Percentiles rank a stretch among this genome's conserved stretches.
These are phyloP conservation scores for Podarcis lilfordi DNA, from an alignment of 2,797 vertebrate species.

Conservation along the genomic window DNA sequence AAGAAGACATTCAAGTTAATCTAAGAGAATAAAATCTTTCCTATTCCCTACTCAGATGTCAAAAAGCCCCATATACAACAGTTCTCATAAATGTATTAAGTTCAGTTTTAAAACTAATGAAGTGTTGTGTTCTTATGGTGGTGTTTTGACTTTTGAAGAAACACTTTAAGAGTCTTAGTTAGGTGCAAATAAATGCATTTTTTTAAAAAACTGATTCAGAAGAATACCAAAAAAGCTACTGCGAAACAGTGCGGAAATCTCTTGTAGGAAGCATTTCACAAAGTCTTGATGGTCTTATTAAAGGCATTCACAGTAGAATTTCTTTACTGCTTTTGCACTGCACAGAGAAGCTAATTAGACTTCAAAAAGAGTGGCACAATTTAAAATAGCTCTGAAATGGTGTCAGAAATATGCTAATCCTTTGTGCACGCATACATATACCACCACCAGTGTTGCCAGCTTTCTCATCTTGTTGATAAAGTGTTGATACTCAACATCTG, in stretches of 20 bases:
- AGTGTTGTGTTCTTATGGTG: background rate
- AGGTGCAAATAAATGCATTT: background rate
- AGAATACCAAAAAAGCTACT: background rate
- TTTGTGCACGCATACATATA: background rate
- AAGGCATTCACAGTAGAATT: background rate
- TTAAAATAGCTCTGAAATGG: background rate
- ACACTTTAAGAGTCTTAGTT: constrained; percentile 2
- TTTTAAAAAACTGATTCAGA: background rate
- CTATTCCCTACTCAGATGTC: background rate
- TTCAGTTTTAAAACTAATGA: constrained; percentile 15
- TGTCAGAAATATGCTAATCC: background rate
- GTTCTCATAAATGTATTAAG: background rate
- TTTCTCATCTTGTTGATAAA: background rate
- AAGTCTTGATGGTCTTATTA: background rate
- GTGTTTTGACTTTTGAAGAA: constrained; percentile 29
- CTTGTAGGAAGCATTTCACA: background rate
- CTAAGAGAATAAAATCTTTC: background rate
- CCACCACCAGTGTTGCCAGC: background rate
- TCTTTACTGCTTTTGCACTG: background rate
- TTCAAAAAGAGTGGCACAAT: background rate
- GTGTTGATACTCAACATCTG: constrained; percentile 1
- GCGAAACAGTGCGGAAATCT: background rate
- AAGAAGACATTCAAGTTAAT: background rate
- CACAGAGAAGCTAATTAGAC: background rate
- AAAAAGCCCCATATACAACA: background rate